Conservation (phyloP, 23 tunicate species). For the Styela clava region DNA sequence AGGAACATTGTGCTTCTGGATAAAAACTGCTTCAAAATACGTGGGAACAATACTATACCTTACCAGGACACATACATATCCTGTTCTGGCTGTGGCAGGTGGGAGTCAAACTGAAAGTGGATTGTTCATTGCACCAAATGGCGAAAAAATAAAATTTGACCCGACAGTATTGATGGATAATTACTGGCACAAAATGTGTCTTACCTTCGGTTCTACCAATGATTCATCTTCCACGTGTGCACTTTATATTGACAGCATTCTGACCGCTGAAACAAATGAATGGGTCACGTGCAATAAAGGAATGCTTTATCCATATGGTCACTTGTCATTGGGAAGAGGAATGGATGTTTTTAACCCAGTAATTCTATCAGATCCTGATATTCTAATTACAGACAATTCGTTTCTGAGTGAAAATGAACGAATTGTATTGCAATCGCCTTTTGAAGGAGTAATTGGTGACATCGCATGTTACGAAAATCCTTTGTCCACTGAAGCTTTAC, state of each 20-base stretch:
- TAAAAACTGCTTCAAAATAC: not conserved
- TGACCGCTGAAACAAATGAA: not conserved
- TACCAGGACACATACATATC: not conserved
- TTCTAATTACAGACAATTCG: not conserved
- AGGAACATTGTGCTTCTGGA: constrained; percentile 18
- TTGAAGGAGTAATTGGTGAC: not conserved
- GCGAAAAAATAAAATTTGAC: constrained; percentile 11
- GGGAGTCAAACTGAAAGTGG: constrained; percentile 2
- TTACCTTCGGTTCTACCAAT: not conserved
- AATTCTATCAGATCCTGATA: not conserved
- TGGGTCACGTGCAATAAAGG: not conserved
- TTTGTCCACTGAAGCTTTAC: not conserved
- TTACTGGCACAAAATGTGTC: constrained; percentile 26
- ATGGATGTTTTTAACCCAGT: not conserved
- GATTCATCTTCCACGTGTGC: constrained; percentile 1
- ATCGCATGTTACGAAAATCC: constrained; percentile 1
- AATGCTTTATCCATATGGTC: not conserved
- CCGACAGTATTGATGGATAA: not conserved
- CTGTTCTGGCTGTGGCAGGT: constrained; percentile 4
- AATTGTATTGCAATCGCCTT: not conserved
- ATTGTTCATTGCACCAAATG: constrained; percentile 14
- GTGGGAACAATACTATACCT: constrained; percentile 19
- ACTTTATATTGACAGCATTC: constrained; percentile 15
- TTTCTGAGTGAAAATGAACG: not conserved
- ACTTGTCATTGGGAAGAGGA: constrained; percentile 16